A percentile compares a stretch with the other conserved stretches of the same genome.
Evolutionary conservation across 1,140 invertebrate species (phyloP).

Genomic region (Rhyacophila brunnea): DNA sequence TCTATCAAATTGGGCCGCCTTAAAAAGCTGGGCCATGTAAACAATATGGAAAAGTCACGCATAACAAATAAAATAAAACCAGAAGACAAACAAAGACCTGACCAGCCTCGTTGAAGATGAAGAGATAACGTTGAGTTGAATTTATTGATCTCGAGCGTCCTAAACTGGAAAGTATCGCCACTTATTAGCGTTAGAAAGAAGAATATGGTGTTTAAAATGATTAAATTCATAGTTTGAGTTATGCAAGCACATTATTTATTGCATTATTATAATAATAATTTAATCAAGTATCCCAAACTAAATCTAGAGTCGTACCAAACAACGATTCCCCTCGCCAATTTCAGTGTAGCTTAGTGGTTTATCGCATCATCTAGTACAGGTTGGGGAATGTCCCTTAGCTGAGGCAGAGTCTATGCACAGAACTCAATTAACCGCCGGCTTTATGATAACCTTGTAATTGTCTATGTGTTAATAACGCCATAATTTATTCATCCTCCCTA

Average conservation of each 20-base stretch:
- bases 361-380: conserved; percentile 11
- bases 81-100: too few relatives aligned
- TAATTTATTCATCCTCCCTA: conserved; percentile 28
- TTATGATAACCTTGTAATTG: conserved; percentile 29
- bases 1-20: too few relatives aligned
- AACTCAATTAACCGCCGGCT: conserved; percentile 30
- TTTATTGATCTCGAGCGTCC: too few relatives aligned
- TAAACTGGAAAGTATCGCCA: too few relatives aligned
- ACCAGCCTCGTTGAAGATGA: too few relatives aligned
- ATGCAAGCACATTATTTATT: too few relatives aligned
- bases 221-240: too few relatives aligned
- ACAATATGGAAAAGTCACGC: too few relatives aligned
- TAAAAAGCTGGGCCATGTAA: too few relatives aligned
- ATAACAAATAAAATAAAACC: too few relatives aligned
- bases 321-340: neutral
- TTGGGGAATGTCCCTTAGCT: neutral
- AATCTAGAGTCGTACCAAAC: neutral
- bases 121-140: too few relatives aligned
- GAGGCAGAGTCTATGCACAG: conserved; percentile 3
- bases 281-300: neutral
- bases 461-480: conserved; percentile 28
- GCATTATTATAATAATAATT: neutral
- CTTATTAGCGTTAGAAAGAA: neutral
- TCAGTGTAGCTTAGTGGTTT: conserved; percentile 7
- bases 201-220: neutral